Evolutionary conservation across 1,140 invertebrate species (phyloP).

Genomic region (Limonius californicus): DNA sequence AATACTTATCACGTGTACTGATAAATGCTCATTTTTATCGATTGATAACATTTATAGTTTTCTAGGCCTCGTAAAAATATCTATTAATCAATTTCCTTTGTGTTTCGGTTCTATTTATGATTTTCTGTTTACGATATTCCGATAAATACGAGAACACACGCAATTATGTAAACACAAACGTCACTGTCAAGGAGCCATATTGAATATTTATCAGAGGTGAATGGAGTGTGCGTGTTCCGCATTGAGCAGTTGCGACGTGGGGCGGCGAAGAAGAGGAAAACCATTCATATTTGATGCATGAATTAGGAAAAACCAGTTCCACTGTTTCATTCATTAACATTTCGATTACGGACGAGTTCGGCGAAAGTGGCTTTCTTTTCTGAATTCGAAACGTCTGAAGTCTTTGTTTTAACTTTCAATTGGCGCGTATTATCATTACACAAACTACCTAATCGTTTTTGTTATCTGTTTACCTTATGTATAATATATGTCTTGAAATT

Average conservation of each 20-base stretch:
- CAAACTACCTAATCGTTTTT: too few species aligned
- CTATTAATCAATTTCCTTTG: background rate
- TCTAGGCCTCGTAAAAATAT: background rate
- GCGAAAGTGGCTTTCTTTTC: background rate
- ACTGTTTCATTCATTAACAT: background rate
- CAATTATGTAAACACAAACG: slow-evolving; percentile 39
- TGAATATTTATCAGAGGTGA: slow-evolving; percentile 34
- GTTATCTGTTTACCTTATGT: too few species aligned
- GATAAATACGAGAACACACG: slow-evolving; percentile 25
- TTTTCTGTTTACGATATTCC: background rate
- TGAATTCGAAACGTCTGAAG: too few species aligned
- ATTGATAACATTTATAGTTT: slow-evolving; percentile 5
- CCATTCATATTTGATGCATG: slow-evolving; percentile 7
- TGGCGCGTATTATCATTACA: too few species aligned
- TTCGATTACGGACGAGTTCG: background rate
- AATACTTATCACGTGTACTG: slow-evolving; percentile 23
- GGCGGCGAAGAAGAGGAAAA: background rate
- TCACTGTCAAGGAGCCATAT: slow-evolving; percentile 37
- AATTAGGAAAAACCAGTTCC: slow-evolving; percentile 11
- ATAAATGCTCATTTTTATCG: slow-evolving; percentile 17
- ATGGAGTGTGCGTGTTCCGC: slow-evolving; percentile 6
- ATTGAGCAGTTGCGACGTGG: background rate
- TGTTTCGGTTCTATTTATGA: background rate
- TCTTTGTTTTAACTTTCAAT: too few species aligned
- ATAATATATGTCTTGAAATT: too few species aligned